phyloP scores from a whole-genome alignment of 2,888 invertebrate species.

The Lepidochrysops patricia region DNA sequence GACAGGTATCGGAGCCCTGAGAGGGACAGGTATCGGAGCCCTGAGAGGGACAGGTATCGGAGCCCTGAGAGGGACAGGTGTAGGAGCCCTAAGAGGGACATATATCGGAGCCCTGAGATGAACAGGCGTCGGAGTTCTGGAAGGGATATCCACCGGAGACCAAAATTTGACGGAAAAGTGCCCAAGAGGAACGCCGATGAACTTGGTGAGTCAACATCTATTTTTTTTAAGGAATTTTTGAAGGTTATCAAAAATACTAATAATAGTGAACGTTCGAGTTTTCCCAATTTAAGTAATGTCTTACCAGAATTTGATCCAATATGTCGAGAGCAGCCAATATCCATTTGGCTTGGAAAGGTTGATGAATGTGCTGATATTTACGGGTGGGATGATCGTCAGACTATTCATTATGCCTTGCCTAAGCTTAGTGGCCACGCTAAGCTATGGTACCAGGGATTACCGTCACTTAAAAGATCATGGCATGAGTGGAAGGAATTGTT shows the following conservation, averaged over 20 bases:
- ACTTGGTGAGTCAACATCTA: background rate
- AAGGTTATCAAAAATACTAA: background rate
- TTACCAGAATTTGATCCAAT: background rate
- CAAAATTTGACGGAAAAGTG: too few relatives aligned
- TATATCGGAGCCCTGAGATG: too few relatives aligned
- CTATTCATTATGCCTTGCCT: slow-evolving; percentile 20
- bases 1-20: background rate
- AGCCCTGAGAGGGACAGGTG: background rate
- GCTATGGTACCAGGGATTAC: slow-evolving; percentile 23
- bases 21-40: background rate
- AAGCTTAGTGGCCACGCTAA: slow-evolving; percentile 21
- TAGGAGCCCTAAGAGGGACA: too few relatives aligned
- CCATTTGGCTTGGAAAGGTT: background rate
- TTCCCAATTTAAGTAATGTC: background rate
- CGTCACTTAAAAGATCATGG: slow-evolving; percentile 20
- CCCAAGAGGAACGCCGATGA: too few relatives aligned
- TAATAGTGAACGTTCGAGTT: background rate
- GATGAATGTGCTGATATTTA: slow-evolving; percentile 16
- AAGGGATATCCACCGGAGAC: background rate
- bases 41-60: background rate
- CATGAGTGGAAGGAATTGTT: slow-evolving; percentile 22
- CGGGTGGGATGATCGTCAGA: slow-evolving; percentile 12
- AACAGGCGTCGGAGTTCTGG: too few relatives aligned
- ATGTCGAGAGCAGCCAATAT: background rate
- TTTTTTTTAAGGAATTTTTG: too few relatives aligned